Conservation (phyloP, 2,113 vertebrate species). For the Anas platyrhynchos region DNA sequence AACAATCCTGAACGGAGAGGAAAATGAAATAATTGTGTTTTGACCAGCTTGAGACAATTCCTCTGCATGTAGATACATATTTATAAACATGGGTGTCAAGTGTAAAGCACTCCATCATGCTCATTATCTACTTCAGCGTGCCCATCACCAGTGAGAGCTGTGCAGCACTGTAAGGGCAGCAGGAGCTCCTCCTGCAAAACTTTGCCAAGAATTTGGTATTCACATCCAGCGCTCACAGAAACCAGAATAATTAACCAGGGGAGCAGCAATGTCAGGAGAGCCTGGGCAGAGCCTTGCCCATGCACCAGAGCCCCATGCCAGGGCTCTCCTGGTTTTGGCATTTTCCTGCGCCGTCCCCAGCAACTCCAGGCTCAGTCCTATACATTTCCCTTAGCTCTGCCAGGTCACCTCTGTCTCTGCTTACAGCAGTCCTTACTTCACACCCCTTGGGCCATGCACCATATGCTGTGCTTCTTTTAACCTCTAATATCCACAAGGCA, state of each 20-base stretch:
- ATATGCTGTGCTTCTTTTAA: not conserved
- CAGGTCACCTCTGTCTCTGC: not conserved
- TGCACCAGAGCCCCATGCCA: rapidly evolving
- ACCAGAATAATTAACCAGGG: not conserved
- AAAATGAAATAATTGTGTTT: constrained; percentile 79
- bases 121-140: not conserved
- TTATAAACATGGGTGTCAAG: constrained; percentile 16
- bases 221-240: not conserved
- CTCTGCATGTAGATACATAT: not conserved
- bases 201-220: not conserved
- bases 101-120: not conserved
- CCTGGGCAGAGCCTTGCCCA: not conserved
- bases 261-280: not conserved
- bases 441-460: not conserved
- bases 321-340: not conserved
- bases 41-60: constrained; percentile 67
- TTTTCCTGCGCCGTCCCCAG: rapidly evolving
- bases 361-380: not conserved
- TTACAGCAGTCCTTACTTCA: not conserved
- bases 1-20: constrained; percentile 55
- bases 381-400: rapidly evolving
- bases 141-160: not conserved
- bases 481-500: not conserved
- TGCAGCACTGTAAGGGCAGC: not conserved
- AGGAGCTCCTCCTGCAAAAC: not conserved